Evolutionary conservation across 2,113 vertebrate species (phyloP).

Genomic region (Charina bottae): DNA sequence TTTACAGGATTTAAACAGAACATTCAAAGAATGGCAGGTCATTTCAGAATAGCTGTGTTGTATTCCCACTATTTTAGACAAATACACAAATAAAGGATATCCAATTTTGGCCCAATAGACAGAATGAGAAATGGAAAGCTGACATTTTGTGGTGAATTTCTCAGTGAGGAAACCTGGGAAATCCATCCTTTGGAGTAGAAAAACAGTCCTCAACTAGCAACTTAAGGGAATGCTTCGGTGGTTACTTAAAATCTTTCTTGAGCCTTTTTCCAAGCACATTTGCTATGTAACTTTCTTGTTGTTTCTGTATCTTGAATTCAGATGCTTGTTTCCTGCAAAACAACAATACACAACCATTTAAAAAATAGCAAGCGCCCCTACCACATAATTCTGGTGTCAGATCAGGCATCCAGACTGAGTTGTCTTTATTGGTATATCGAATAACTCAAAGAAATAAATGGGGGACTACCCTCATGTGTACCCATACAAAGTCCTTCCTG

Average conservation of each 20-base stretch:
- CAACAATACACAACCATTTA: neutral
- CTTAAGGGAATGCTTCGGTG: fast-evolving
- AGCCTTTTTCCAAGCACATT: constrained; percentile 53
- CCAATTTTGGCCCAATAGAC: neutral
- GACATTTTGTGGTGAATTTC: neutral
- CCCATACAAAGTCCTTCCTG: neutral
- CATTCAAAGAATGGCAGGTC: neutral
- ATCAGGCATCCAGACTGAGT: neutral
- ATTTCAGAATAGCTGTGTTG: neutral
- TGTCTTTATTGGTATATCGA: neutral
- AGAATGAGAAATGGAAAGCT: neutral
- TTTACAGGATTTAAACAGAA: neutral
- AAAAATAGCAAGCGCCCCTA: neutral
- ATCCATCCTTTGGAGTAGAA: neutral
- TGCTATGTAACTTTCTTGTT: constrained; percentile 60
- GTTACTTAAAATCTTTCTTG: constrained; percentile 34
- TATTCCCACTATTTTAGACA: neutral
- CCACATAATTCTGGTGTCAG: neutral
- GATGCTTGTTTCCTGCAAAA: constrained; percentile 56
- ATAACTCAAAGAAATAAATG: neutral
- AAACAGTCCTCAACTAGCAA: neutral
- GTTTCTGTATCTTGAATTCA: constrained; percentile 62
- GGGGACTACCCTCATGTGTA: neutral
- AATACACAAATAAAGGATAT: neutral
- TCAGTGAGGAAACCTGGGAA: neutral